Conservation (phyloP, 2,797 vertebrate species). For the Spea hammondii region DNA sequence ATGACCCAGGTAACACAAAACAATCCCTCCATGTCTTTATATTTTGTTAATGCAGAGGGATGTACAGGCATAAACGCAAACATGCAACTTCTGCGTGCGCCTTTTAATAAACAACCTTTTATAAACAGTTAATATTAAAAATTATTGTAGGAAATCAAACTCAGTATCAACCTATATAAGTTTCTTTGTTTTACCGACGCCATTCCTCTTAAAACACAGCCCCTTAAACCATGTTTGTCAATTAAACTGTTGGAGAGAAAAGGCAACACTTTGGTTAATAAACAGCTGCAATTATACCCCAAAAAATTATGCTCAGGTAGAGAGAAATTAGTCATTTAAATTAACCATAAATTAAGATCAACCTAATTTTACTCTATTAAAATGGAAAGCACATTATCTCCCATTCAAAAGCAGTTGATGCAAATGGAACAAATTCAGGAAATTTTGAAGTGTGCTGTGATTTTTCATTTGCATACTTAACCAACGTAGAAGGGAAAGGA, state of each 20-base stretch:
- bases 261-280: conserved; percentile 65
- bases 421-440: conserved; percentile 74
- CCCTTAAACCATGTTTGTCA: conserved; percentile 46
- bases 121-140: too few relatives aligned
- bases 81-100: too few relatives aligned
- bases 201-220: conserved; percentile 14
- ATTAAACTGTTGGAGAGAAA: conserved; percentile 47
- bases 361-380: conserved; percentile 77
- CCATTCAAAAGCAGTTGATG: conserved; percentile 74
- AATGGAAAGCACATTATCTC: conserved; percentile 74
- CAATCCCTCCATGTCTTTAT: too few relatives aligned
- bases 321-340: conserved; percentile 74
- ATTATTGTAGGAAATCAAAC: too few relatives aligned
- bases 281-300: conserved; percentile 65
- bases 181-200: too few relatives aligned
- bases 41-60: too few relatives aligned
- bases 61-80: too few relatives aligned
- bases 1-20: too few relatives aligned
- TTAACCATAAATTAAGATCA: conserved; percentile 79
- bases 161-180: too few relatives aligned
- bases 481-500: conserved; percentile 63
- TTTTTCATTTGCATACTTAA: conserved; percentile 73
- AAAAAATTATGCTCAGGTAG: conserved; percentile 74
- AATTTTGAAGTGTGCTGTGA: conserved; percentile 72
- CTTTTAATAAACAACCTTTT: too few relatives aligned